phyloP scores from a whole-genome alignment of 2,888 invertebrate genomes.

The Papilio protenor region DNA sequence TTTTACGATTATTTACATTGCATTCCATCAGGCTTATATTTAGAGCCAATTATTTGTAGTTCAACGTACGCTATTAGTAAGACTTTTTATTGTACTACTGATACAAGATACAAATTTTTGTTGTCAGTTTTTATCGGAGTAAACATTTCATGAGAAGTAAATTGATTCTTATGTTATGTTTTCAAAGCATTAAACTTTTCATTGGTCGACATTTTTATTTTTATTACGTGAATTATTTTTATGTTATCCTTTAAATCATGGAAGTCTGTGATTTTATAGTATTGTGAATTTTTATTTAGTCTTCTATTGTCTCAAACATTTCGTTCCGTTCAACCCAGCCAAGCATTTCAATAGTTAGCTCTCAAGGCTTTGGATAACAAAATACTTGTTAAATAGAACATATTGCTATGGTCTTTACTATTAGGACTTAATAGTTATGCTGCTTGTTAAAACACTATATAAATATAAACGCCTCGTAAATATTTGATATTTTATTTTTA shows the following conservation, averaged over 20 bases:
- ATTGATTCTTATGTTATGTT: neutral
- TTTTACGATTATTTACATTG: constrained; percentile 36
- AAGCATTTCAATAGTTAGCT: neutral
- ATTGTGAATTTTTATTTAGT: neutral
- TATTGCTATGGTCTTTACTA: neutral
- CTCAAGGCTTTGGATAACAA: neutral
- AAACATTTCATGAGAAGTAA: constrained; percentile 3
- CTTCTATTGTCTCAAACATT: neutral
- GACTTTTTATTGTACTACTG: constrained; percentile 3
- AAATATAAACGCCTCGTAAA: neutral
- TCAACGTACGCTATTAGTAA: constrained; percentile 32
- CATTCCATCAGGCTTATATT: constrained; percentile 27
- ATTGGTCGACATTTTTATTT: neutral
- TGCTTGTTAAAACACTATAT: neutral
- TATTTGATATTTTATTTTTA: neutral
- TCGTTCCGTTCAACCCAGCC: neutral
- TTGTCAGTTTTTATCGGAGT: neutral
- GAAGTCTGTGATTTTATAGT: neutral
- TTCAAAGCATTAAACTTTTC: neutral
- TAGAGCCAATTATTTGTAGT: constrained; percentile 34
- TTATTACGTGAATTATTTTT: neutral
- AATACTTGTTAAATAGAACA: neutral
- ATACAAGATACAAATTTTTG: neutral
- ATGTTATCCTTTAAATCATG: neutral
- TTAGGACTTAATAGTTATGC: neutral